Evolutionary conservation across 2,888 invertebrate species (phyloP), one percentile per base, ranked within the genome.

Genomic region (Heterodera filipjevi): DNA sequence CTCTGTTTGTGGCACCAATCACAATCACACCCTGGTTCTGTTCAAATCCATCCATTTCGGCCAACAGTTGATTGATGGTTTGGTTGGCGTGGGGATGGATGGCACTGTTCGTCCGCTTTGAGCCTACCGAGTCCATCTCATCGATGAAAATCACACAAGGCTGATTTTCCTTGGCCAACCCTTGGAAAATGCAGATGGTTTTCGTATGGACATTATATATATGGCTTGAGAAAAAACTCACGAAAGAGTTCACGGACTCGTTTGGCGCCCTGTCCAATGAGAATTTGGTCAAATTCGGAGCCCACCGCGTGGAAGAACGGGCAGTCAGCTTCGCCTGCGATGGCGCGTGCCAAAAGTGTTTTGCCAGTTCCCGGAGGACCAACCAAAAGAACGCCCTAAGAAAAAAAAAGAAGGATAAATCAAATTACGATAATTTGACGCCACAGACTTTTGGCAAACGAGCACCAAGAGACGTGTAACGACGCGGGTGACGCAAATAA

Each of bases 81-180:
- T 99, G 99, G 91, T 99, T 99, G 19, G 99, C 99, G 89, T 99
- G 98, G 0, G 99, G 99, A 91, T 99, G 98, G 16, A 97, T 91
- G 44, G 77, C 19, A n/a, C 44, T 49, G 32, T 44, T 76, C 22
- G 44, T 39, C 80, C 99, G 92, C 90, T 96, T 97, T 12, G 95
- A 94, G 5, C 99, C 99, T 22, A 99, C 97, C 0, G 98, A 96
- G 91, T 99, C 99, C 77, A 99, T 98, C 92, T 99, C 99, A 90
- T 99, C 99, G 80, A 99, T 97, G 90, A 99, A 99, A 84, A 99
- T 94, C 0, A 99, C 97, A 90, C 98, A 98, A 0, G 99, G 99
- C 86, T 94, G 93, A 93, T 91, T 77, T 22, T 77, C 76, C 79
- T 87, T 87, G 8, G 87, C 87, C 77, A 84, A 83, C 32, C 86